Conservation (phyloP, 2,797 vertebrate genomes). For the Poecilia gillii region DNA sequence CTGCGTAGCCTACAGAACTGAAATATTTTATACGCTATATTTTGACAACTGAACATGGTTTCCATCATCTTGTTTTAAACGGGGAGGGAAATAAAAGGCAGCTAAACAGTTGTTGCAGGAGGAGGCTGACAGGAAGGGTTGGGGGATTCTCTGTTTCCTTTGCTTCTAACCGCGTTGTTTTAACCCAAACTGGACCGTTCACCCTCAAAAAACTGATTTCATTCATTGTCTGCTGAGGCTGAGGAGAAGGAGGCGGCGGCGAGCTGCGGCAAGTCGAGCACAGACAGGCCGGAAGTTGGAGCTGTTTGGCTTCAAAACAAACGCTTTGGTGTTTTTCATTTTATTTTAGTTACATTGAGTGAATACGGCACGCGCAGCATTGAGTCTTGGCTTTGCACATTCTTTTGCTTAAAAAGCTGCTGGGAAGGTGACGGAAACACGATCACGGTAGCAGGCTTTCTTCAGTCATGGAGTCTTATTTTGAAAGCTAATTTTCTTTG, state of each 20-base stretch:
- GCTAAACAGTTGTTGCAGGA: conserved; percentile 4
- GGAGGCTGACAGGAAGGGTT: background rate
- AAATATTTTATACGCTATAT: background rate
- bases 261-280: conserved; percentile 58
- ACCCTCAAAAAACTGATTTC: conserved; percentile 45
- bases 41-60: conserved; percentile 4
- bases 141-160: background rate
- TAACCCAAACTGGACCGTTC: conserved; percentile 35
- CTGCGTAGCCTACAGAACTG: background rate
- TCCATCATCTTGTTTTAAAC: conserved; percentile 12
- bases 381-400: background rate
- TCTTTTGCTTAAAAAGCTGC: background rate
- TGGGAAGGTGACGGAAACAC: accelerated
- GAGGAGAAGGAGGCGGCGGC: conserved; percentile 50
- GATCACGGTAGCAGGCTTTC: background rate
- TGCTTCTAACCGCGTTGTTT: background rate
- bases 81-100: conserved; percentile 12
- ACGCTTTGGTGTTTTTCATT: background rate
- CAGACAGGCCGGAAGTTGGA: conserved; percentile 40
- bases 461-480: background rate
- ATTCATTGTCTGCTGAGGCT: conserved; percentile 73
- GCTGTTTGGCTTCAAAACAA: conserved; percentile 24
- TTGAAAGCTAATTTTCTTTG: conserved; percentile 23
- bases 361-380: too few species aligned
- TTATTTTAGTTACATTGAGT: background rate